A percentile compares a stretch with the other conserved stretches of the same genome.
Conservation (phyloP, 2,888 invertebrate species). For the Brenthis hecate region DNA sequence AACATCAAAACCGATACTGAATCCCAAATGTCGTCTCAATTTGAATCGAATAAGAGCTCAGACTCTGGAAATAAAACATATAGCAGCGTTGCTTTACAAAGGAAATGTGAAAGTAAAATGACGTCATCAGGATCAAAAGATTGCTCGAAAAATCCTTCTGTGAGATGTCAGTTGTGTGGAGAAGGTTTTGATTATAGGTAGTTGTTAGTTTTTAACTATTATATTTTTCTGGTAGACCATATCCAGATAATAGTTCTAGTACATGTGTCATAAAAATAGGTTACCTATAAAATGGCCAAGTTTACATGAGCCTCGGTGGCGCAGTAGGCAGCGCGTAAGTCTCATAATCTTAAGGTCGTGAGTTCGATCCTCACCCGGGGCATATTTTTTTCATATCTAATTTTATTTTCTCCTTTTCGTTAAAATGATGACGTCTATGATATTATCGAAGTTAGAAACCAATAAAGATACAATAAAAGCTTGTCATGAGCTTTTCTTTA, state of each 20-base stretch:
- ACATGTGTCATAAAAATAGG: too few species aligned
- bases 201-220: constrained; percentile 20
- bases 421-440: not conserved
- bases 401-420: not conserved
- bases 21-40: constrained; percentile 32
- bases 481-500: too few species aligned
- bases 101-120: constrained; percentile 23
- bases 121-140: constrained; percentile 44
- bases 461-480: too few species aligned
- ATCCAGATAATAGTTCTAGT: too few species aligned
- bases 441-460: too few species aligned
- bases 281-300: not conserved
- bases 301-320: constrained; percentile 86
- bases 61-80: constrained; percentile 51
- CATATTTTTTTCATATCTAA: constrained; percentile 27
- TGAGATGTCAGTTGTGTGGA: constrained; percentile 60
- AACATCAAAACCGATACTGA: constrained; percentile 30
- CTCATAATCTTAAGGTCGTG: constrained; percentile 97
- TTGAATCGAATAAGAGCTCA: constrained; percentile 33
- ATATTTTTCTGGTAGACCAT: not conserved
- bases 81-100: constrained; percentile 51
- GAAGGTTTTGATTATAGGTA: constrained; percentile 61
- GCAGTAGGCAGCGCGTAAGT: constrained; percentile 95
- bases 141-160: constrained; percentile 43
- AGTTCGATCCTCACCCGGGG: constrained; percentile 97